Percentiles rank a stretch among this genome's conserved stretches.
phyloP scores from a whole-genome alignment of 1,140 invertebrate genomes.

The Lasioglossum baleicum region DNA sequence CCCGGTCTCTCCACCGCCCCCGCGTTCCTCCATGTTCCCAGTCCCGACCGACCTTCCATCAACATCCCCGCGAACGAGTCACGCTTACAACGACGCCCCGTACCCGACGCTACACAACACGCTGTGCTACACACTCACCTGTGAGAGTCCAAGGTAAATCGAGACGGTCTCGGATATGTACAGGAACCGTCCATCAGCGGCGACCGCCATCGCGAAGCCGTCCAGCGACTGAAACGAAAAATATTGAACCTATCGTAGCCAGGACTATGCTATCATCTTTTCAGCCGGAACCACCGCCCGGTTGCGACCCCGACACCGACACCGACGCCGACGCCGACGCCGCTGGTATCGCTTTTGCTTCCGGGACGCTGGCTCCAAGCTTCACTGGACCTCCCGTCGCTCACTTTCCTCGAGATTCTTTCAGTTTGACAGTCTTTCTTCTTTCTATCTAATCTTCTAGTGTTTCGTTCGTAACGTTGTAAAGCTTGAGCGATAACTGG shows the following conservation, averaged over 20 bases:
- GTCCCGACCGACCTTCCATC: constrained; percentile 25
- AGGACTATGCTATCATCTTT: not conserved
- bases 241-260: constrained; percentile 35
- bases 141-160: constrained; percentile 98
- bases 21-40: constrained; percentile 2
- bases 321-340: too few relatives aligned
- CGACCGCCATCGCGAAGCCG: constrained; percentile 96
- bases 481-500: not conserved
- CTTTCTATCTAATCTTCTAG: not conserved
- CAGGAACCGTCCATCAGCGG: constrained; percentile 96
- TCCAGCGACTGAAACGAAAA: constrained; percentile 91
- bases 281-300: not conserved
- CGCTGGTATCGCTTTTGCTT: not conserved
- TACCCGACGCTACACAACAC: not conserved
- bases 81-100: constrained; percentile 29
- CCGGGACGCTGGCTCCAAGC: not conserved
- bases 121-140: constrained; percentile 84
- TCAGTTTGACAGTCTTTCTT: not conserved
- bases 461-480: not conserved
- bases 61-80: constrained; percentile 43
- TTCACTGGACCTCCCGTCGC: not conserved
- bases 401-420: not conserved
- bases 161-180: constrained; percentile 99
- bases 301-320: too few relatives aligned
- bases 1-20: constrained; percentile 25